Percentiles rank a stretch among this genome's conserved stretches.
These are phyloP conservation scores for Girardinus metallicus DNA, from an alignment of 2,797 vertebrate genomes.

Conservation along the genomic window DNA sequence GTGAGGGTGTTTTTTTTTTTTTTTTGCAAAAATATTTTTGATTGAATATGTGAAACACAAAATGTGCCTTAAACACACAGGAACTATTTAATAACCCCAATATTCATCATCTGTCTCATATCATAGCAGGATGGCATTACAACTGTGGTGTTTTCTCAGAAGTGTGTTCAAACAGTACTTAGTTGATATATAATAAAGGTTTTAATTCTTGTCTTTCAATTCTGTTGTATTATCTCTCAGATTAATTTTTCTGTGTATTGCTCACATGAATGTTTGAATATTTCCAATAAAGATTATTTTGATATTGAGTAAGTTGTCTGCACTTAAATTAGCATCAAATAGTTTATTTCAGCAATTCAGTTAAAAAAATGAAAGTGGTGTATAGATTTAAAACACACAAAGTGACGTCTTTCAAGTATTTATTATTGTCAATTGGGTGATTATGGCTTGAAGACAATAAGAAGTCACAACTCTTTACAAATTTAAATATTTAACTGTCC, in stretches of 20 bases:
- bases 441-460: not conserved
- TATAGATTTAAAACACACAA: not conserved
- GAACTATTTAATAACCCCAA: slow-evolving; percentile 7
- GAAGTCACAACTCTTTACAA: not conserved
- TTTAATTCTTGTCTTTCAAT: not conserved
- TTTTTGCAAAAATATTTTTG: slow-evolving; percentile 26
- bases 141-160: slow-evolving; percentile 1
- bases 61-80: slow-evolving; percentile 65
- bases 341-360: not conserved
- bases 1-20: slow-evolving; percentile 20
- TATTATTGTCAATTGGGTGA: not conserved
- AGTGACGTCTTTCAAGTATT: not conserved
- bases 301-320: slow-evolving; percentile 17
- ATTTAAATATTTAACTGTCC: too few species aligned
- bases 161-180: not conserved
- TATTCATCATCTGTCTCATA: not conserved
- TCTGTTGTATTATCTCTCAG: slow-evolving; percentile 1
- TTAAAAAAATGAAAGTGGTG: not conserved
- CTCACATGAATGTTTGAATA: slow-evolving; percentile 10
- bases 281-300: slow-evolving; percentile 75
- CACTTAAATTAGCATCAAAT: not conserved
- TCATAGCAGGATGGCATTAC: not conserved
- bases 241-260: not conserved
- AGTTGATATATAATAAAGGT: not conserved
- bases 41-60: slow-evolving; percentile 21